These are phyloP conservation scores for Anaspis maculata DNA, from an alignment of 2,888 invertebrate species.

Conservation along the genomic window DNA sequence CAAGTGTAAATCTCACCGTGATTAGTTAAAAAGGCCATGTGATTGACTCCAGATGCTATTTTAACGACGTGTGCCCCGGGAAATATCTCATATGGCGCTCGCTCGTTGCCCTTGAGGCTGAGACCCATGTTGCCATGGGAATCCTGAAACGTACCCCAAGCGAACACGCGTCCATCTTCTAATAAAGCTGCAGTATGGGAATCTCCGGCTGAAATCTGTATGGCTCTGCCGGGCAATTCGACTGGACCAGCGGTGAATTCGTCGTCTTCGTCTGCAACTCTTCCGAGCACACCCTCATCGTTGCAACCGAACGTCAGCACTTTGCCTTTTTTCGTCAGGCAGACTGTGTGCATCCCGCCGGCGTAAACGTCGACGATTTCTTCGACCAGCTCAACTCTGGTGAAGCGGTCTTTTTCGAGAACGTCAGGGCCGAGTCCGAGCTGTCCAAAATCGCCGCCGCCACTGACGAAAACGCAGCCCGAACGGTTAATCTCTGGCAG, in stretches of 20 bases:
- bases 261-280: constrained; percentile 69
- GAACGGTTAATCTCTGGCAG: no score
- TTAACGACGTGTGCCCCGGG: constrained; percentile 58
- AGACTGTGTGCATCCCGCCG: constrained; percentile 95
- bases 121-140: constrained; percentile 89
- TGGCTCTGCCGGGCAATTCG: constrained; percentile 53
- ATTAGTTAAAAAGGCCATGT: constrained; percentile 72
- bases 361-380: constrained; percentile 67
- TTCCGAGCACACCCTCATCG: constrained; percentile 91
- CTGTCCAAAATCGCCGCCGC: constrained; percentile 86
- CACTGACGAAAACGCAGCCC: constrained; percentile 71
- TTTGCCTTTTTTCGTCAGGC: constrained; percentile 68
- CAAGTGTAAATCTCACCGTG: constrained; percentile 67
- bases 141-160: constrained; percentile 90
- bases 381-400: constrained; percentile 44
- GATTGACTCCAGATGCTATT: constrained; percentile 87
- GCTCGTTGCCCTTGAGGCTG: constrained; percentile 52
- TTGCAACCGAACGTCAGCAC: constrained; percentile 93
- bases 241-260: constrained; percentile 67
- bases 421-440: constrained; percentile 81
- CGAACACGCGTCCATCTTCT: constrained; percentile 77
- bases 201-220: constrained; percentile 80
- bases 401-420: constrained; percentile 59
- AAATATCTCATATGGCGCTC: constrained; percentile 54
- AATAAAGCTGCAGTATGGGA: constrained; percentile 85